phyloP scores from a whole-genome alignment of 2,797 vertebrate species.

The Meriones psammophilus region DNA sequence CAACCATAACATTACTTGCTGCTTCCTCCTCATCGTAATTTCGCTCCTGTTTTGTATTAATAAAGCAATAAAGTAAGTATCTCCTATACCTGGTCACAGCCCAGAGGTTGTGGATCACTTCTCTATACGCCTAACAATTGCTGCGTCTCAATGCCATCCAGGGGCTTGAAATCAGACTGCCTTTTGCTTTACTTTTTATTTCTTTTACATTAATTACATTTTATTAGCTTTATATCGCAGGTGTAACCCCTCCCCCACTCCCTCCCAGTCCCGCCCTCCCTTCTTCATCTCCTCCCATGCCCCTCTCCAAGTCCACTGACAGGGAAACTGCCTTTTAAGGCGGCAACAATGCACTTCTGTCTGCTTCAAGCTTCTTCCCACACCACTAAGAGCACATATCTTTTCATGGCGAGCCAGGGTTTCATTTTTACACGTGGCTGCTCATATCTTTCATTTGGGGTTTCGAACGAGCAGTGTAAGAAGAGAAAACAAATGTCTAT shows the following conservation, averaged over 20 bases:
- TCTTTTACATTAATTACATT: too few species aligned
- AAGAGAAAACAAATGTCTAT: slow-evolving; percentile 63
- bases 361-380: neutral
- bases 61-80: neutral
- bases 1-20: neutral
- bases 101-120: neutral
- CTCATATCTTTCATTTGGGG: neutral
- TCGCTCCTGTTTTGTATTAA: neutral
- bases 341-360: neutral
- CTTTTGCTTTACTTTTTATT: neutral
- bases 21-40: neutral
- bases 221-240: too few species aligned
- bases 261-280: too few species aligned
- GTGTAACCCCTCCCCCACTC: too few species aligned
- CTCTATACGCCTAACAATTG: neutral
- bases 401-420: neutral
- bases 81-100: too few species aligned
- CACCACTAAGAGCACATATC: neutral
- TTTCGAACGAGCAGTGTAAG: slow-evolving; percentile 49
- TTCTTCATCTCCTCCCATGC: too few species aligned
- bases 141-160: neutral
- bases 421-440: slow-evolving; percentile 42
- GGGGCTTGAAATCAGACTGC: neutral
- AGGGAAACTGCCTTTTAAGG: neutral
- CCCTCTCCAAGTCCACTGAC: too few species aligned